These are phyloP conservation scores for Hypercompe scribonia DNA, from an alignment of 2,888 invertebrate species.

Conservation along the genomic window DNA sequence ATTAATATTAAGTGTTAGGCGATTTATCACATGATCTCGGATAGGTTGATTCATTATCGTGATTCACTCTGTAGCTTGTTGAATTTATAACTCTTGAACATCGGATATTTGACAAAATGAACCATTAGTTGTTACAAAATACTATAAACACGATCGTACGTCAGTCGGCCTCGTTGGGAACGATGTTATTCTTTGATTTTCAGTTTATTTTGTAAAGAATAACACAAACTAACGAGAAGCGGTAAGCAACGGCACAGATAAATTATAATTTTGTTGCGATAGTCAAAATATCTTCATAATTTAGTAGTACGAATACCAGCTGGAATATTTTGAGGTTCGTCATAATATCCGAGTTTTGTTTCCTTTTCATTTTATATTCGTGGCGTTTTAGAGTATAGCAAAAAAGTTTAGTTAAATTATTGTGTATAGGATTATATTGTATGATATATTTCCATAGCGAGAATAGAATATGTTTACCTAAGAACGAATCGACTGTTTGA, in stretches of 20 bases:
- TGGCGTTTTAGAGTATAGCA: neutral
- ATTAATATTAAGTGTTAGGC: slow-evolving; percentile 71
- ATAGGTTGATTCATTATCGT: slow-evolving; percentile 74
- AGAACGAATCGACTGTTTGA: neutral
- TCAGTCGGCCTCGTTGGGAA: slow-evolving; percentile 50
- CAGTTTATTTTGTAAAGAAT: slow-evolving; percentile 52
- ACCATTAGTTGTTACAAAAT: slow-evolving; percentile 74
- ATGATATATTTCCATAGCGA: too few relatives aligned
- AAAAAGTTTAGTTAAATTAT: neutral
- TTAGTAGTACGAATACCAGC: slow-evolving; percentile 44
- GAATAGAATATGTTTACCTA: neutral
- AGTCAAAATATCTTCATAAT: slow-evolving; percentile 53
- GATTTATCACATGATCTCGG: slow-evolving; percentile 76
- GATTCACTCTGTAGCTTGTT: slow-evolving; percentile 65
- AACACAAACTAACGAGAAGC: slow-evolving; percentile 51
- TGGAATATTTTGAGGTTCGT: slow-evolving; percentile 39
- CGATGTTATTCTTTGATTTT: slow-evolving; percentile 51
- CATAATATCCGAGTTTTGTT: slow-evolving; percentile 34
- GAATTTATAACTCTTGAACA: slow-evolving; percentile 52
- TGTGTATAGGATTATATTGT: too few relatives aligned
- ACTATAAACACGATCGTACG: slow-evolving; percentile 70
- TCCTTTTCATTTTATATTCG: slow-evolving; percentile 30
- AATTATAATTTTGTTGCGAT: slow-evolving; percentile 53
- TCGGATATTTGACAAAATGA: slow-evolving; percentile 75
- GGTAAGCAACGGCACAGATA: slow-evolving; percentile 38